A percentile compares a stretch with the other conserved stretches of the same genome.
These are phyloP conservation scores for Brachypteracias leptosomus DNA, from an alignment of 2,113 vertebrate genomes.

Conservation along the genomic window DNA sequence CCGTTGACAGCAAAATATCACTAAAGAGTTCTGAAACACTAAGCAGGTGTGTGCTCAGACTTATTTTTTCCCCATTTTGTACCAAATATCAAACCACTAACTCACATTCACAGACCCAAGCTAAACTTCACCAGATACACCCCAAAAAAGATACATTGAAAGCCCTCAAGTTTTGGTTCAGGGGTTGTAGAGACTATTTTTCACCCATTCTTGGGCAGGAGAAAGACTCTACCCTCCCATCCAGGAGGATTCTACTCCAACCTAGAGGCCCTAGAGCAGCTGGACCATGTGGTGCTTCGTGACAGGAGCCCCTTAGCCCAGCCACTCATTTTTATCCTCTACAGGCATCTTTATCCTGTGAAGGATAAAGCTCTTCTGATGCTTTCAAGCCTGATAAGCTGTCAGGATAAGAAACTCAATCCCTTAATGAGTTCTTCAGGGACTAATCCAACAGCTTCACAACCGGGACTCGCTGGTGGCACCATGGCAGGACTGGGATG, in stretches of 20 bases:
- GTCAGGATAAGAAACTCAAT: constrained; percentile 1
- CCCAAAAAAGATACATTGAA: background rate
- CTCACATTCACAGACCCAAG: background rate
- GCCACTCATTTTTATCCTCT: background rate
- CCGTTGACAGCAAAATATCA: background rate
- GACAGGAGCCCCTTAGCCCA: background rate
- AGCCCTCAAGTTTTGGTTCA: background rate
- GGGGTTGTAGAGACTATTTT: background rate
- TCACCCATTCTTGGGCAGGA: background rate
- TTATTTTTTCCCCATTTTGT: background rate
- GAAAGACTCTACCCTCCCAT: background rate
- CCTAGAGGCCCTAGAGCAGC: background rate
- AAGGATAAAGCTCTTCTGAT: background rate
- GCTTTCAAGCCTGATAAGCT: background rate
- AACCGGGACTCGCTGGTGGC: background rate
- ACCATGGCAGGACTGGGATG: background rate
- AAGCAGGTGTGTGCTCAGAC: background rate
- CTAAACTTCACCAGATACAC: background rate
- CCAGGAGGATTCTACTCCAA: background rate
- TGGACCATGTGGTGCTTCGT: background rate
- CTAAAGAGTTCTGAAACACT: background rate
- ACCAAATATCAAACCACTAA: background rate
- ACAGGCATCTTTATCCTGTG: constrained; percentile 8
- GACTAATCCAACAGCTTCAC: background rate
- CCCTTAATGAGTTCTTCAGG: background rate